phyloP scores from a whole-genome alignment of 2,797 vertebrate genomes.

The Sparidentex hasta region DNA sequence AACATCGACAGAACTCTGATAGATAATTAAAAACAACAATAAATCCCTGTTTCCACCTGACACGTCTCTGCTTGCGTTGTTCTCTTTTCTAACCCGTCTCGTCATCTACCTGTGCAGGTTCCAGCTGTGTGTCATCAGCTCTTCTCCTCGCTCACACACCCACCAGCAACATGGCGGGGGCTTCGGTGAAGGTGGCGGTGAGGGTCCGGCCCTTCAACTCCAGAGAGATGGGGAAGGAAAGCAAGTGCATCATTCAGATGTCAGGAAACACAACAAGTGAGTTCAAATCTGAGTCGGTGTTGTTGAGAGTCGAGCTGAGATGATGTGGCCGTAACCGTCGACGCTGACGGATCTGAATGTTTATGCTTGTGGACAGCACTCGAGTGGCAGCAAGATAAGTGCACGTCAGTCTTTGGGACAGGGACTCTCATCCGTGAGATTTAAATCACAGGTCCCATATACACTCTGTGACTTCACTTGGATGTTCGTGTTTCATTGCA shows the following conservation, averaged over 20 bases:
- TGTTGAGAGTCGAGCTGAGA: neutral
- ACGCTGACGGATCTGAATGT: neutral
- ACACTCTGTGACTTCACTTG: neutral
- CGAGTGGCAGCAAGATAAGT: neutral
- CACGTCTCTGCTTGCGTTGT: neutral
- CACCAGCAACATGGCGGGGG: slow-evolving; percentile 89
- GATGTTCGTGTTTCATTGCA: neutral
- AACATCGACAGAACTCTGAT: neutral
- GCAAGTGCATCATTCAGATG: slow-evolving; percentile 99
- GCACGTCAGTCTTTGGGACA: neutral
- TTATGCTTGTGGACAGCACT: neutral
- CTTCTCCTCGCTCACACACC: slow-evolving; percentile 41
- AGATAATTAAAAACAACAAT: neutral
- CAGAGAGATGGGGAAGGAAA: slow-evolving; percentile 94
- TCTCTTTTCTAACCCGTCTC: slow-evolving; percentile 4
- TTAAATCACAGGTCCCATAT: too few relatives aligned
- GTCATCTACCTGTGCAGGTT: slow-evolving; percentile 68
- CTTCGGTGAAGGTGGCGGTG: slow-evolving; percentile 98
- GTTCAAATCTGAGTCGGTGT: slow-evolving; percentile 62
- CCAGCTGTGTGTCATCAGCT: slow-evolving; percentile 68
- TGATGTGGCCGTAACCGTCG: neutral
- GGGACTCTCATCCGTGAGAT: neutral
- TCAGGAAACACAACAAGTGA: slow-evolving; percentile 97
- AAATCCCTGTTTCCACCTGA: neutral
- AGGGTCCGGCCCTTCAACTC: slow-evolving; percentile 98